These are phyloP conservation scores for Malurus alboscapulatus DNA, from an alignment of 2,113 vertebrate species.

Conservation along the genomic window DNA sequence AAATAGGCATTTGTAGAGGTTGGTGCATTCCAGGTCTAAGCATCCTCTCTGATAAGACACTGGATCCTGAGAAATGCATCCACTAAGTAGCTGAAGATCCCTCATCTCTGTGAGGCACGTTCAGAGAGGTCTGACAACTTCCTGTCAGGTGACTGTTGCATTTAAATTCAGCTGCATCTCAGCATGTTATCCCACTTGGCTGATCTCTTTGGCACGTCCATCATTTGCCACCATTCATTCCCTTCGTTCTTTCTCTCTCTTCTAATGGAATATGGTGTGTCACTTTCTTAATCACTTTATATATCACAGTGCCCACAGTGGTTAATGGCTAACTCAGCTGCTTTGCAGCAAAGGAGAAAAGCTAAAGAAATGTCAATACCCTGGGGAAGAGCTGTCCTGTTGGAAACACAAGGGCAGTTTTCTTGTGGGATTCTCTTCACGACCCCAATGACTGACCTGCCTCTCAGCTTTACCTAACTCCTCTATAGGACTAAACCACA, in stretches of 20 bases:
- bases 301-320: background rate
- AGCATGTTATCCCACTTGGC: background rate
- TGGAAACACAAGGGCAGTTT: background rate
- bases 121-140: background rate
- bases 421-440: background rate
- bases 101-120: background rate
- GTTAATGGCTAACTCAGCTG: background rate
- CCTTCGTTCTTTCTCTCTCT: background rate
- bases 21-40: background rate
- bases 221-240: conserved; percentile 12
- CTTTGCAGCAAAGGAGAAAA: background rate
- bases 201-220: rapidly evolving
- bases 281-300: background rate
- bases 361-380: background rate
- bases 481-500: background rate
- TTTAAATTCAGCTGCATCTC: background rate
- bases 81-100: background rate
- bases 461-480: background rate
- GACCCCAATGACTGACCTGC: background rate
- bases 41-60: background rate
- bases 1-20: background rate
- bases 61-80: background rate
- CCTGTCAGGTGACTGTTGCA: background rate
- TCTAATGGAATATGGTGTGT: background rate
- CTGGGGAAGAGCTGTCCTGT: background rate